Evolutionary conservation across 2,888 invertebrate species (phyloP).

Genomic region (Subacronicta megacephala): DNA sequence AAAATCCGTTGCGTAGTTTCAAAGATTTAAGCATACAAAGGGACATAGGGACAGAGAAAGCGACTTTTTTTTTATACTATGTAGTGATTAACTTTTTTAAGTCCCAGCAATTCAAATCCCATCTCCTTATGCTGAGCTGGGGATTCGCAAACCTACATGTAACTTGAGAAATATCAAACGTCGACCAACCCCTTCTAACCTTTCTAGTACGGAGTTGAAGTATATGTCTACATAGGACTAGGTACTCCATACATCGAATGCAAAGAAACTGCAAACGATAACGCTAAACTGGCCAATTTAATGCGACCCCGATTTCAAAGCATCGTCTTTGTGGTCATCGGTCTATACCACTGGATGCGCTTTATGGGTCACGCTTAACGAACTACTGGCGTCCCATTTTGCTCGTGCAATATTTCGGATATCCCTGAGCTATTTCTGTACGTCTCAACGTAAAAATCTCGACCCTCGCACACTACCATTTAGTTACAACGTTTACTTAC

Average conservation of each 20-base stretch:
- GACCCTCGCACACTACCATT: too few species aligned
- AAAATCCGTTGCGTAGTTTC: too few species aligned
- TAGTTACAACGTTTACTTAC: too few species aligned
- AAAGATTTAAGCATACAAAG: too few species aligned
- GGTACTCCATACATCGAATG: constrained; percentile 15
- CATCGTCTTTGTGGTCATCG: constrained; percentile 11
- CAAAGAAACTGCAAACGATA: constrained; percentile 26
- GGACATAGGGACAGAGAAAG: too few species aligned
- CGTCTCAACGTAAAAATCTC: constrained; percentile 27
- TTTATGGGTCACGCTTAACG: constrained; percentile 67
- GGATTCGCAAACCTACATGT: too few species aligned
- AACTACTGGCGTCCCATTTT: constrained; percentile 67
- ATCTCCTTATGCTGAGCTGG: too few species aligned
- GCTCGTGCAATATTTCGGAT: constrained; percentile 57
- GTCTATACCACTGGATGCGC: constrained; percentile 45
- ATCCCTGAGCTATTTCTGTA: constrained; percentile 48
- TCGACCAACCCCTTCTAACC: background rate
- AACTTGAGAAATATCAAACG: too few species aligned
- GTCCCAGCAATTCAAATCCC: too few species aligned
- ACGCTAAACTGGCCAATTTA: constrained; percentile 33
- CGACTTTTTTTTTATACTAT: too few species aligned
- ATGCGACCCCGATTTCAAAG: constrained; percentile 13
- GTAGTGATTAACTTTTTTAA: too few species aligned
- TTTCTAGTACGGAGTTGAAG: constrained; percentile 19
- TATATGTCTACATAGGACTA: constrained; percentile 8